Evolutionary conservation across 2,113 vertebrate genomes (phyloP), one percentile per base, ranked within the genome.

Genomic region (Heterocephalus glaber): DNA sequence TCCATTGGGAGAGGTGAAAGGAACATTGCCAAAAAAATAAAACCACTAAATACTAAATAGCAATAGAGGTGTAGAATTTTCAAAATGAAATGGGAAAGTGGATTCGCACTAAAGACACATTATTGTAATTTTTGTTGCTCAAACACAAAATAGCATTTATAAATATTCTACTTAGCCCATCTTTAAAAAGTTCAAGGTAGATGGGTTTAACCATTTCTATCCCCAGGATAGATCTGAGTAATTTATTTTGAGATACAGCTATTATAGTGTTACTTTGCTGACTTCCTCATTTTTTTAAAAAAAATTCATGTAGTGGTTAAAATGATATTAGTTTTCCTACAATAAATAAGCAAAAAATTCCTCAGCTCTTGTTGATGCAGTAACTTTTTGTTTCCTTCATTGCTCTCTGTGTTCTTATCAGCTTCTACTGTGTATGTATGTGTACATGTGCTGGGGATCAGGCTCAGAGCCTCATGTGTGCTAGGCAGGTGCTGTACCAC

Each of bases 201-300:
- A 61, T 77, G 41, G 38, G 84, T 92, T 94, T 89, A 8, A 7
- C 92, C 65, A 72, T 89, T 96, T 82, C 5, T 94, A 22, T 61
- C 38, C 84, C n/a, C 54, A 74, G 38, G 35, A 72, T 54, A 26
- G 41, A 58, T 85, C 80, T 92, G 70, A 89, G 24, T 80, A 76
- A 80, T 52, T 92, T 22, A 86, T 92, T 92, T 92, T 47, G 80
- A 81, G n/a, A 86, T 85, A 92, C 20, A 91, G 35, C 47, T 72
- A 33, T 76, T 81, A 30, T 30, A 88, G 1, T 85, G 28, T 30
- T 88, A 68, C 81, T 81, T 82, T 90, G 56, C 54, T 68, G 30
- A 89, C 22, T 60, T 74, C 49, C 6, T 92, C 28, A 26, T 54
- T 61, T 61, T 61, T 61, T 6, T 6, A 49, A 49, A 66, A 24